Evolutionary conservation across 2,888 invertebrate species (phyloP).

Genomic region (Ophion ventricosus): DNA sequence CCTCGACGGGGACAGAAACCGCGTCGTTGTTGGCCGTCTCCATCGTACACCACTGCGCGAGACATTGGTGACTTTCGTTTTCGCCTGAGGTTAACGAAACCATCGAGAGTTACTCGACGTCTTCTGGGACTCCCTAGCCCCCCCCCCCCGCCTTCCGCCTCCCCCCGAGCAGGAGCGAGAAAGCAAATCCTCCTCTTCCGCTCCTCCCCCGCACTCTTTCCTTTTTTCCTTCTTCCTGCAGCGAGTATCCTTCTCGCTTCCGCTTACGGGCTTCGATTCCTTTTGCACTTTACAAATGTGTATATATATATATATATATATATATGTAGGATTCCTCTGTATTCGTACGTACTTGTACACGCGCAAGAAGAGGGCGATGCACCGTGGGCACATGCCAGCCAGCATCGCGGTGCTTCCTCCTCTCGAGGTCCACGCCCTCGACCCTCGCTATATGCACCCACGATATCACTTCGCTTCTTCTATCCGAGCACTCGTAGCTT

Average conservation of each 20-base stretch:
- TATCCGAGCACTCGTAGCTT: slow-evolving; percentile 33
- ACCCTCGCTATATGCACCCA: slow-evolving; percentile 63
- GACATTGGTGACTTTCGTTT: slow-evolving; percentile 74
- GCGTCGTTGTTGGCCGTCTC: slow-evolving; percentile 38
- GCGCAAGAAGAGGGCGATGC: slow-evolving; percentile 67
- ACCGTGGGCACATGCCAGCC: slow-evolving; percentile 66
- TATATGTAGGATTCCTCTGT: slow-evolving; percentile 25
- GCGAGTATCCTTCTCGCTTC: background rate
- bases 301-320: slow-evolving; percentile 23
- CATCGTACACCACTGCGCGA: slow-evolving; percentile 10
- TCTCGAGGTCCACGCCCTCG: slow-evolving; percentile 71
- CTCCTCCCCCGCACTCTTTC: background rate
- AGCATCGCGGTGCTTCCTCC: slow-evolving; percentile 69
- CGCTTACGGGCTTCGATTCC: slow-evolving; percentile 63
- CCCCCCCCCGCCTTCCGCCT: no score
- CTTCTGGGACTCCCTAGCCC: background rate
- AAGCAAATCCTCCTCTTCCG: slow-evolving; percentile 55
- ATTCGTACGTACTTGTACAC: slow-evolving; percentile 35
- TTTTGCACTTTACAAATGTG: slow-evolving; percentile 38
- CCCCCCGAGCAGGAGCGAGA: slow-evolving; percentile 46
- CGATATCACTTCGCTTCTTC: slow-evolving; percentile 55
- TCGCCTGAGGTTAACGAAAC: slow-evolving; percentile 73
- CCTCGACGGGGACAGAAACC: slow-evolving; percentile 42
- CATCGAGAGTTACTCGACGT: slow-evolving; percentile 54
- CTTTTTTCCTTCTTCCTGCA: slow-evolving; percentile 17